A percentile compares a stretch with the other conserved stretches of the same genome.
Evolutionary conservation across 1,140 invertebrate species (phyloP).

Genomic region (Pachyrhynchus sulphureomaculatus): DNA sequence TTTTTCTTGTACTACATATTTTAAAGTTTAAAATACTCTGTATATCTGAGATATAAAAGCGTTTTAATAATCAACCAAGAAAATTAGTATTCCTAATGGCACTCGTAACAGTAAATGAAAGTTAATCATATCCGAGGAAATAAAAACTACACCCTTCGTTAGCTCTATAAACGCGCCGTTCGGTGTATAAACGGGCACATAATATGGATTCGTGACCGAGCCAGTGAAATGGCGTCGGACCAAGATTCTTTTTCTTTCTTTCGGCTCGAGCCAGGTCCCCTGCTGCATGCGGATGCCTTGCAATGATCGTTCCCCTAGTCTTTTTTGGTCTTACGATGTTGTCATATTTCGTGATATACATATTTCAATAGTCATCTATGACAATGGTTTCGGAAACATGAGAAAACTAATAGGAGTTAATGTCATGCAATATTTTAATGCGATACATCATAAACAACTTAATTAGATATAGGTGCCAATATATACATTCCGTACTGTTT

Average conservation of each 20-base stretch:
- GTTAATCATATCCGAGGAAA: slow-evolving; percentile 46
- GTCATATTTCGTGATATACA: not conserved
- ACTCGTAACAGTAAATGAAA: not conserved
- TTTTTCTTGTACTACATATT: too few relatives aligned
- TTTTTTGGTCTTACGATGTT: slow-evolving; percentile 2
- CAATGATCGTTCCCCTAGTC: slow-evolving; percentile 1
- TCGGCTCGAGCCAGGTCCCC: slow-evolving; percentile 8
- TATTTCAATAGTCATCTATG: not conserved
- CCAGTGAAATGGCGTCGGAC: slow-evolving; percentile 41
- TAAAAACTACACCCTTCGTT: slow-evolving; percentile 47
- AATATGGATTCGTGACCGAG: slow-evolving; percentile 44
- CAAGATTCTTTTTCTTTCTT: slow-evolving; percentile 22
- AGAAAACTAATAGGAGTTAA: too few relatives aligned
- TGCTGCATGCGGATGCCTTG: slow-evolving; percentile 13
- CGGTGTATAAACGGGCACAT: slow-evolving; percentile 48
- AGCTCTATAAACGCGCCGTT: slow-evolving; percentile 48
- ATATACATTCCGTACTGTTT: too few relatives aligned
- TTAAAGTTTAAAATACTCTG: too few relatives aligned
- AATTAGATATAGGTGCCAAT: too few relatives aligned
- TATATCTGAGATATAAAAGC: too few relatives aligned
- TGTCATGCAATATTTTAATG: too few relatives aligned
- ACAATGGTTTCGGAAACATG: too few relatives aligned
- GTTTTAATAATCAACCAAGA: too few relatives aligned
- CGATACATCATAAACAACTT: too few relatives aligned
- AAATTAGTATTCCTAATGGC: not conserved